Evolutionary conservation across 2,888 invertebrate genomes (phyloP).

Genomic region (Apodemia hepburni): DNA sequence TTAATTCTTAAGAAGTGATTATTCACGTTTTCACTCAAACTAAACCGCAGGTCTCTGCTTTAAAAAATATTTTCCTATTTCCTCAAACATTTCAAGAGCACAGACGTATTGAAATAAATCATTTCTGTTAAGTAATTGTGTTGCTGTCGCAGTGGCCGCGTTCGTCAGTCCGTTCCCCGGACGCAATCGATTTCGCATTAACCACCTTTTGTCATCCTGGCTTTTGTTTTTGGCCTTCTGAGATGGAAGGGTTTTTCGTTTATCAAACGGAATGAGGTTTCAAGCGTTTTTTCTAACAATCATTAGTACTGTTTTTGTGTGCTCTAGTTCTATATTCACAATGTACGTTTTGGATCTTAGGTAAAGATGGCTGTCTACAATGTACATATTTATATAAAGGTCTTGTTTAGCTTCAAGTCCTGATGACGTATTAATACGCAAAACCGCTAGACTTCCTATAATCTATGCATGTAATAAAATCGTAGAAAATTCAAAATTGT

Average conservation of each 20-base stretch:
- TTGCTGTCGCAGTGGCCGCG: conserved; percentile 6
- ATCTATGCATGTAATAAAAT: too few relatives aligned
- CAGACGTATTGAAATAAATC: conserved; percentile 6
- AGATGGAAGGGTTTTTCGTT: conserved; percentile 27
- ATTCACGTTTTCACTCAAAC: neutral
- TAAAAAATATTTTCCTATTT: neutral
- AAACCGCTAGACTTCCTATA: too few relatives aligned
- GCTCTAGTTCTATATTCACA: neutral
- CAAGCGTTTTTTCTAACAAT: conserved; percentile 1
- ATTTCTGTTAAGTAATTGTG: conserved; percentile 10
- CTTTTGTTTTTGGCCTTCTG: conserved; percentile 29
- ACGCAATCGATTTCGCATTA: conserved; percentile 61
- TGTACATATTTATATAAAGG: neutral
- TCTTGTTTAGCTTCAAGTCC: too few relatives aligned
- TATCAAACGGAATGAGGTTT: conserved; percentile 6
- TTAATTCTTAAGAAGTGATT: too few relatives aligned
- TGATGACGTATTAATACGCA: too few relatives aligned
- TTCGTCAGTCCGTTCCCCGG: conserved; percentile 9
- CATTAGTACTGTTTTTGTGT: conserved; percentile 6
- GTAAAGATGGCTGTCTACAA: neutral
- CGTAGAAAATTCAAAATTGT: too few relatives aligned
- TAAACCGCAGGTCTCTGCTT: neutral
- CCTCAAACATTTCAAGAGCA: neutral
- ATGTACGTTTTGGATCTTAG: neutral
- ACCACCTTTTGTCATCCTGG: conserved; percentile 42